Evolutionary conservation across 2,113 vertebrate genomes (phyloP), one percentile per base, ranked within the genome.

Genomic region (Indicator maculatus): DNA sequence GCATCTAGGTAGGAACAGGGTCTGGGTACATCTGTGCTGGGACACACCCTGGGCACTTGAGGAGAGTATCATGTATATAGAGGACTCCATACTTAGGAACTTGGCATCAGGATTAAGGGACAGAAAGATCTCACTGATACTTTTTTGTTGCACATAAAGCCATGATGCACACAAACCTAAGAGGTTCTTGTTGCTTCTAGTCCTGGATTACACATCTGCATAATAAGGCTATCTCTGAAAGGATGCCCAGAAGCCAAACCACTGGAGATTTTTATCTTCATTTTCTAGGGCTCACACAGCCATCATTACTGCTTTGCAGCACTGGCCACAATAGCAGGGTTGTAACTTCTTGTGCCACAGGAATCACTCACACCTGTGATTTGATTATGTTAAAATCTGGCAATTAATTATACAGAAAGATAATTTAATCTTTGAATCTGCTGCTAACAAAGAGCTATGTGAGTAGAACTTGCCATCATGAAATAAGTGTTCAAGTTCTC

Each of bases 281-380:
- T 91, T 95, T 88, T 91, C 61, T 72, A 65, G 67, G 39, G 44
- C 33, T 95, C 0, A 0, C 33, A 41, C 6, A 72, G 44, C 28
- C 31, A 80, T 72, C 24, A 6, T 87, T 89, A 58, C 23, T 2
- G 4, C 27, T 76, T 66, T 91, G 65, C 33, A 83, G 30, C 24
- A 20, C 47, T 28, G 45, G 27, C 76, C 58, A 64, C 67, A 19
- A 8, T 28, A 8, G 61, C 65, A 83, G 39, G 50, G 61, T 58
- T 93, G 59, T 76, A 89, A 61, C 58, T 88, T 88, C 53, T 71
- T 88, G 69, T 96, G 87, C 64, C 45, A 89, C 36, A 60, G 71
- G 33, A 93, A 86, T 75, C 65, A 44, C 56, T 86, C 23, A 27
- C 78, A 89, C 71, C 38, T 94, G 36, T 81, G 65, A 88, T 83